Evolutionary conservation across 2,888 invertebrate genomes (phyloP).

Genomic region (Caenorhabditis wallacei): DNA sequence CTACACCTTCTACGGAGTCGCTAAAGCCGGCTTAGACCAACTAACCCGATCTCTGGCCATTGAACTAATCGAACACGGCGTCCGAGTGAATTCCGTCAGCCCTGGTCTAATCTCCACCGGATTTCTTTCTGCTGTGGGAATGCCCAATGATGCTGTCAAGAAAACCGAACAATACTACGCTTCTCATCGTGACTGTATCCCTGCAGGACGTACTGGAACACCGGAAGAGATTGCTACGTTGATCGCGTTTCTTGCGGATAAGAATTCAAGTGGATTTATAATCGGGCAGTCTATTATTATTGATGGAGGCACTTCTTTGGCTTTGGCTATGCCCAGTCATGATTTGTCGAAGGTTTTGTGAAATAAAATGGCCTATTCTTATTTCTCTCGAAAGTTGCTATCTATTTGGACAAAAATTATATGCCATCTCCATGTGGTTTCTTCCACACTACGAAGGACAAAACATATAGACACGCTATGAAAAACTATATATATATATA

Average conservation of each 20-base stretch:
- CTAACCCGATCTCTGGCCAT: slow-evolving; percentile 39
- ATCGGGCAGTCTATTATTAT: slow-evolving; percentile 64
- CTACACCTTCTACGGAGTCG: slow-evolving; percentile 36
- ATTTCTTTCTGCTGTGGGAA: slow-evolving; percentile 13
- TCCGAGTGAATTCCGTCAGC: slow-evolving; percentile 53
- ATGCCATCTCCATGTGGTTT: too few relatives aligned
- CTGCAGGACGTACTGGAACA: slow-evolving; percentile 40
- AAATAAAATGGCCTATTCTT: not conserved
- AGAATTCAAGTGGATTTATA: slow-evolving; percentile 54
- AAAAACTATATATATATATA: too few relatives aligned
- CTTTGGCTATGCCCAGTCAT: slow-evolving; percentile 39
- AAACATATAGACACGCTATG: too few relatives aligned
- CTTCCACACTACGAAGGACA: too few relatives aligned
- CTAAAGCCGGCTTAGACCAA: slow-evolving; percentile 55
- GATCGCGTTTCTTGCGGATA: slow-evolving; percentile 65
- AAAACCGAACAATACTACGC: slow-evolving; percentile 13
- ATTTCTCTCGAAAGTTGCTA: too few relatives aligned
- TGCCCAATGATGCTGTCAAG: slow-evolving; percentile 6
- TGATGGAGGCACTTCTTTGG: slow-evolving; percentile 63
- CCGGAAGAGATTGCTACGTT: slow-evolving; percentile 59
- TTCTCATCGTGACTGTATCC: slow-evolving; percentile 32
- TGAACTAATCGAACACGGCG: slow-evolving; percentile 33
- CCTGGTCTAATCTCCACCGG: slow-evolving; percentile 47
- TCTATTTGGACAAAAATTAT: too few relatives aligned
- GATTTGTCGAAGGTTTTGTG: slow-evolving; percentile 24